These are phyloP conservation scores for Parnassius smintheus DNA, from an alignment of 2,888 invertebrate genomes.

Conservation along the genomic window DNA sequence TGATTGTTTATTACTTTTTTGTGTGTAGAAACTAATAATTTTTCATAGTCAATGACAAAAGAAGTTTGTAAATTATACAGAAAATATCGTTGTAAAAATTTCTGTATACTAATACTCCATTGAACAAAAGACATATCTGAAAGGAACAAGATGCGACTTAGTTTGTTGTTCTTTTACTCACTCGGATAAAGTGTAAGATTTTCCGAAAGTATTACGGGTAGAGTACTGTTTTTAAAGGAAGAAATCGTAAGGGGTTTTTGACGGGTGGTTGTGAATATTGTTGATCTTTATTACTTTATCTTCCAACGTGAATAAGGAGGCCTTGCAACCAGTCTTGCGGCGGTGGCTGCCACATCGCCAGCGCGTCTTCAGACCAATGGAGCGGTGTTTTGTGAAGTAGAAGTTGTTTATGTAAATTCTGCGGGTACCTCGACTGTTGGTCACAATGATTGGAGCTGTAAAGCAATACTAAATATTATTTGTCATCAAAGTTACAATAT, in stretches of 20 bases:
- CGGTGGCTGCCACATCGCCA: slow-evolving; percentile 44
- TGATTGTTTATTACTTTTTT: too few species aligned
- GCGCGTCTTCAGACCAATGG: slow-evolving; percentile 26
- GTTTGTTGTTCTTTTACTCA: too few species aligned
- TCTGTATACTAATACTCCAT: too few species aligned
- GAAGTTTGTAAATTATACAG: too few species aligned
- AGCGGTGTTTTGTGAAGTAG: slow-evolving; percentile 44
- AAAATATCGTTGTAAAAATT: too few species aligned
- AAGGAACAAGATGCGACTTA: too few species aligned
- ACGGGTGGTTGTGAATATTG: slow-evolving; percentile 27
- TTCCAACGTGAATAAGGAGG: slow-evolving; percentile 34
- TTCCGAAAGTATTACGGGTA: too few species aligned
- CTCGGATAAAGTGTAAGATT: too few species aligned
- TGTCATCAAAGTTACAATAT: background rate
- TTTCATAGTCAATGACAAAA: too few species aligned
- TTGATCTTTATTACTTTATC: slow-evolving; percentile 10
- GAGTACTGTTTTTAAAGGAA: too few species aligned
- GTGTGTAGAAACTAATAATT: too few species aligned
- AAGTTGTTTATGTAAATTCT: slow-evolving; percentile 29
- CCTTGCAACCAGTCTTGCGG: slow-evolving; percentile 37
- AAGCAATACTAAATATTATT: background rate
- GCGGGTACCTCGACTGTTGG: slow-evolving; percentile 17
- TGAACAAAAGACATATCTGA: too few species aligned
- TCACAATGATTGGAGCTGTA: slow-evolving; percentile 25
- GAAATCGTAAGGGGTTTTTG: background rate